A percentile compares a stretch with the other conserved stretches of the same genome.
Conservation (phyloP, 2,888 invertebrate genomes). For the Carpatolechia fugitivella region DNA sequence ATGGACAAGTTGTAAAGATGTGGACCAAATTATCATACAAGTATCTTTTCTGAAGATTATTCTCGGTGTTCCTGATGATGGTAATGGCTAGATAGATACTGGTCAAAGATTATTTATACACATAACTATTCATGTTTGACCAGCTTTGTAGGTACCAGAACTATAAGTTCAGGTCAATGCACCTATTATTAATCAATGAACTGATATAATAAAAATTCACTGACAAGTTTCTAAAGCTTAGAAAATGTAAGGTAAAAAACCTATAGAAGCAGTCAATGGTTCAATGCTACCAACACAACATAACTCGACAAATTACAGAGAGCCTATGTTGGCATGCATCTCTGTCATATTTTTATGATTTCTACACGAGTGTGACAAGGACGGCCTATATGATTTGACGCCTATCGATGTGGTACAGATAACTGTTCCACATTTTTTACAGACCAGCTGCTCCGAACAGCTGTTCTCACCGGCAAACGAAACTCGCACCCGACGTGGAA, state of each 20-base stretch:
- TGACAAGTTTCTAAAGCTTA: background rate
- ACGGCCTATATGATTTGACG: constrained; percentile 39
- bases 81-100: no score
- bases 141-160: background rate
- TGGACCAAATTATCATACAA: no score
- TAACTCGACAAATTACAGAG: constrained; percentile 20
- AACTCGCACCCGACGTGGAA: constrained; percentile 1
- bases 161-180: background rate
- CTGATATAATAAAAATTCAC: background rate
- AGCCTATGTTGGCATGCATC: constrained; percentile 33
- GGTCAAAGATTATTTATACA: no score
- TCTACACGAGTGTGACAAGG: constrained; percentile 49
- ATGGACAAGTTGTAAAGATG: no score
- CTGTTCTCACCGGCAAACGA: constrained; percentile 67
- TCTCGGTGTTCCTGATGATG: no score
- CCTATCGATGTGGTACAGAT: constrained; percentile 59
- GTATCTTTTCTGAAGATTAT: no score
- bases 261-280: constrained; percentile 1
- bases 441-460: constrained; percentile 74
- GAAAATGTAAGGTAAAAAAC: background rate
- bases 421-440: constrained; percentile 70
- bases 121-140: no score
- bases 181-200: background rate
- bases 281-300: constrained; percentile 12
- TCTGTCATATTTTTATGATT: constrained; percentile 35